Percentiles rank a stretch among this genome's conserved stretches.
These are phyloP conservation scores for Myripristis jacobus DNA, from an alignment of 2,797 vertebrate genomes.

Conservation along the genomic window DNA sequence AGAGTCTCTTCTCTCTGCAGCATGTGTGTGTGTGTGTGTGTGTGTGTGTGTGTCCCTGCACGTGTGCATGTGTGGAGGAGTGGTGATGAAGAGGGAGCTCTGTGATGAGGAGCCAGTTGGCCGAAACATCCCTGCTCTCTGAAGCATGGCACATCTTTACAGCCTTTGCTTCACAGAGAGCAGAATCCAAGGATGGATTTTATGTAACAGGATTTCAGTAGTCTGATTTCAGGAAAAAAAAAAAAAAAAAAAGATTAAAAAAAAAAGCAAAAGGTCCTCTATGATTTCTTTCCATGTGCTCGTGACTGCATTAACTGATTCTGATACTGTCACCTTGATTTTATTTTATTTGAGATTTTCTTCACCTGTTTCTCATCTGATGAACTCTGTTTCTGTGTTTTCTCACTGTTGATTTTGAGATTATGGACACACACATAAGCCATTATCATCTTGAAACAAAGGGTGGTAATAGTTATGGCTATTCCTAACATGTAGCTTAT, in stretches of 20 bases:
- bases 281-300: not conserved
- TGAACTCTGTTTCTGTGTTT: not conserved
- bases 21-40: constrained; percentile 14
- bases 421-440: not conserved
- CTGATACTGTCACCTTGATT: too few species aligned
- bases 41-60: constrained; percentile 5
- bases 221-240: constrained; percentile 4
- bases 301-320: not conserved
- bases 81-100: constrained; percentile 25
- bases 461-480: not conserved
- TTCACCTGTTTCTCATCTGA: too few species aligned
- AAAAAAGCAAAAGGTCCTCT: not conserved
- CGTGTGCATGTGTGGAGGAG: constrained; percentile 14
- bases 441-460: not conserved
- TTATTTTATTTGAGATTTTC: too few species aligned
- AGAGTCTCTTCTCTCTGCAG: constrained; percentile 23
- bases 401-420: not conserved
- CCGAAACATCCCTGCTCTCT: constrained; percentile 10
- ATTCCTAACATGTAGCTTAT: not conserved
- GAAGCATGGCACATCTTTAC: not conserved
- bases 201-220: constrained; percentile 34
- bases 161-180: not conserved
- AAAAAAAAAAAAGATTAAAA: not conserved
- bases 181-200: constrained; percentile 19
- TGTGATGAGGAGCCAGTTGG: constrained; percentile 56